Evolutionary conservation across 2,888 invertebrate genomes (phyloP), one percentile per base, ranked within the genome.

Genomic region (Xanthia icteritia): DNA sequence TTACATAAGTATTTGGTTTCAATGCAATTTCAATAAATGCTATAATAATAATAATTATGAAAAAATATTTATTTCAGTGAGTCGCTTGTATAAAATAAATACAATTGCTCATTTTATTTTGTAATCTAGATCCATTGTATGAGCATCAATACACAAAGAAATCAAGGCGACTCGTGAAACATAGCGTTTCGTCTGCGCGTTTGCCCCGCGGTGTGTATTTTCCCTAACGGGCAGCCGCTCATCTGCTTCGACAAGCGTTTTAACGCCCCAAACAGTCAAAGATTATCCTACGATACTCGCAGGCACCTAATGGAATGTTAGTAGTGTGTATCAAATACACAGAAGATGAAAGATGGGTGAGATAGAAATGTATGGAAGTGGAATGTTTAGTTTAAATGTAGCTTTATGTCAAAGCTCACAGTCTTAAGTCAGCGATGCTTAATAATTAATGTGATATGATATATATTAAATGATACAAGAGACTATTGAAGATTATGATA

Each of bases 231-330:
- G 76, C 73, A 76, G 72, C 82, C 79, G 81, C 85, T 77, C 73
- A 77, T 77, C 77, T 81, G 63, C 54, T 73, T 45, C 61, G 72
- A 85, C 85, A 79, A 84, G 89, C 88, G 83, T 78, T 78, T 73
- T 58, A 83, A 82, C 89, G 84, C 85, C 82, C 81, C 79, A 82
- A 82, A 84, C 82, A 85, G 86, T 88, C 85, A 82, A 66, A 83
- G 77, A 85, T 77, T 73, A 68, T 36, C 73, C 86, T 82, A 85
- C 83, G 36, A 82, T 72, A 70, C 45, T 60, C 27, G 77, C 76
- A 87, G 86, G 73, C 64, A 75, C 71, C 69, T 79, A 85, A 61
- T 81, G 84, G 87, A 88, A 88, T 88, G 84, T 86, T 77, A 75
- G 76, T 69, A 63, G 13, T 42, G 70, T 76, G 78, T 83, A 77